These are phyloP conservation scores for Pachyuromys duprasi DNA, from an alignment of 2,797 vertebrate species.

Conservation along the genomic window DNA sequence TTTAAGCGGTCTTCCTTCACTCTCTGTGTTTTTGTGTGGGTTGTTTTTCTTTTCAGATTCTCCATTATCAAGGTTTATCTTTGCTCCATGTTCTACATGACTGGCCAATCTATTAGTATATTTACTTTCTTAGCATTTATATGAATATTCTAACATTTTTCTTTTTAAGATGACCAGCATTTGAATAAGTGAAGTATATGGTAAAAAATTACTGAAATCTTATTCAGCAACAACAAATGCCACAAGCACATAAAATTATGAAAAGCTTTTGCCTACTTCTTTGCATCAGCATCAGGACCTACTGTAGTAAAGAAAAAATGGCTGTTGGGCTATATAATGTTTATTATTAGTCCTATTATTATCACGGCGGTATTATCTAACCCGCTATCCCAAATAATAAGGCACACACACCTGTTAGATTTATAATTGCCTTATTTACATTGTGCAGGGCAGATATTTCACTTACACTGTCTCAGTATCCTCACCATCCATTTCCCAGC, in stretches of 20 bases:
- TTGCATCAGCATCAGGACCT: not conserved
- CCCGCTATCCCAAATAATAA: too few relatives aligned
- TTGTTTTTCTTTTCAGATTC: not conserved
- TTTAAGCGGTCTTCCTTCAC: not conserved
- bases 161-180: not conserved
- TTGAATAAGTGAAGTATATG: constrained; percentile 1
- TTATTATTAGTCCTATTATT: too few relatives aligned
- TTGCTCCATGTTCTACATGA: not conserved
- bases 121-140: constrained; percentile 27
- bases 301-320: too few relatives aligned
- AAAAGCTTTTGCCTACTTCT: not conserved
- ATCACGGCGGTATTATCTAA: too few relatives aligned
- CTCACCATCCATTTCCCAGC: too few relatives aligned
- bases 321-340: too few relatives aligned
- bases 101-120: not conserved
- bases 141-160: not conserved
- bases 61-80: not conserved
- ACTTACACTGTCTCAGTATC: too few relatives aligned
- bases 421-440: too few relatives aligned
- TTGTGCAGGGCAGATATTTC: too few relatives aligned
- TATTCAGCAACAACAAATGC: not conserved
- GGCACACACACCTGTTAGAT: too few relatives aligned
- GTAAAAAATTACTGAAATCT: constrained; percentile 35
- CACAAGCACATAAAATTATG: not conserved
- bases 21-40: not conserved